phyloP scores from a whole-genome alignment of 1,140 invertebrate genomes.

The Nebria ingens region DNA sequence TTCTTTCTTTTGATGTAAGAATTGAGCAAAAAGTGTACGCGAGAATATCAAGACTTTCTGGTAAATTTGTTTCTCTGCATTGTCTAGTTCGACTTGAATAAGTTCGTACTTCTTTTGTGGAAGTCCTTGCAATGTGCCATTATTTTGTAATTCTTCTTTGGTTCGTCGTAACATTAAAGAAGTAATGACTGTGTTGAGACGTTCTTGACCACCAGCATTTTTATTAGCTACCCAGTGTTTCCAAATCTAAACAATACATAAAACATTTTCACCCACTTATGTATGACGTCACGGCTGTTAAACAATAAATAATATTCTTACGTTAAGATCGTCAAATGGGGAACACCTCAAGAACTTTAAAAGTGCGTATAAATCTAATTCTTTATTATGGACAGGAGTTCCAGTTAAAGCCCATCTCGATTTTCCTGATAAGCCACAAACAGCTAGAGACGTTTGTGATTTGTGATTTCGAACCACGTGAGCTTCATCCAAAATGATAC shows the following conservation, averaged over 20 bases:
- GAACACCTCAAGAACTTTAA: conserved; percentile 73
- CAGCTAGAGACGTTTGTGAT: conserved; percentile 57
- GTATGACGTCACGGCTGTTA: conserved; percentile 11
- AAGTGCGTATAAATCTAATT: conserved; percentile 78
- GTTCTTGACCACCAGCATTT: conserved; percentile 53
- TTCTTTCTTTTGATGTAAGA: conserved; percentile 60
- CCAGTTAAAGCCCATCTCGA: conserved; percentile 83
- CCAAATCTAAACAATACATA: conserved; percentile 40
- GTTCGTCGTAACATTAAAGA: conserved; percentile 73
- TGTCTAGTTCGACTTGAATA: conserved; percentile 48
- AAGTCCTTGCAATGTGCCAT: conserved; percentile 46
- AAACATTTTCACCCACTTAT: background rate
- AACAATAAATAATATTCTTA: conserved; percentile 24
- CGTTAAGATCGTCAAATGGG: conserved; percentile 77
- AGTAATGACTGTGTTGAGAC: conserved; percentile 69
- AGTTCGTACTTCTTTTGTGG: conserved; percentile 51
- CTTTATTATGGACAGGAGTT: conserved; percentile 91
- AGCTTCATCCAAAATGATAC: conserved; percentile 88
- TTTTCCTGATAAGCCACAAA: conserved; percentile 48
- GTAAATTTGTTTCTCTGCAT: conserved; percentile 66
- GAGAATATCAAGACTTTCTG: conserved; percentile 64
- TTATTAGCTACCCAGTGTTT: conserved; percentile 69
- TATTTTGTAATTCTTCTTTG: conserved; percentile 60
- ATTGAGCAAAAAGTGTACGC: conserved; percentile 62
- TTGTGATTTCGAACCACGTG: conserved; percentile 85